phyloP scores from a whole-genome alignment of 2,113 vertebrate species.

The Indri indri region DNA sequence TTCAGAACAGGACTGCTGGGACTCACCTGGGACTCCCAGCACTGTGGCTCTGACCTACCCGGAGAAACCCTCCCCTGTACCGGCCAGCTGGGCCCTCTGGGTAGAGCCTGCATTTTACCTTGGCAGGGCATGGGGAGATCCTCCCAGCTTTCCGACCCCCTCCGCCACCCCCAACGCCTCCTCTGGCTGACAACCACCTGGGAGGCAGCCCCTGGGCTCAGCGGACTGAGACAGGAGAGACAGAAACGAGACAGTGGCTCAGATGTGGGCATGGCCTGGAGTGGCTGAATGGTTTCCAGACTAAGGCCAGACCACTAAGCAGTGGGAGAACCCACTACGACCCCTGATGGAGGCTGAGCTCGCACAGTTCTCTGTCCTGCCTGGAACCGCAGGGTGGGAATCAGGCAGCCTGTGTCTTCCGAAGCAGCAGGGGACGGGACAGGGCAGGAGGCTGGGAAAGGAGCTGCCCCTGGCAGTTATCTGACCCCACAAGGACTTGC shows the following conservation, averaged over 20 bases:
- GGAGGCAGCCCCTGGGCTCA: neutral
- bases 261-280: neutral
- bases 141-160: neutral
- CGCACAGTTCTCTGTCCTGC: neutral
- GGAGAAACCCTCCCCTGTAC: neutral
- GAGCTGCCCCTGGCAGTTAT: neutral
- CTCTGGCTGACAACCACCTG: neutral
- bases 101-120: neutral
- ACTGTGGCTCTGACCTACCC: neutral
- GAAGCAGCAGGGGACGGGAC: neutral
- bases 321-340: neutral
- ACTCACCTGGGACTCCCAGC: neutral
- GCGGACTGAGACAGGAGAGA: neutral
- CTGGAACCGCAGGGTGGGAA: neutral
- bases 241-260: neutral
- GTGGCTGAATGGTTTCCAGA: neutral
- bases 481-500: constrained; percentile 71
- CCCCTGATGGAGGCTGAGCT: neutral
- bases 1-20: neutral
- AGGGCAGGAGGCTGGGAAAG: neutral
- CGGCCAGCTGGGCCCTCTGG: neutral
- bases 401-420: neutral
- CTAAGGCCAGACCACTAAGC: neutral
- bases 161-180: neutral
- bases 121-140: neutral